Percentiles rank a stretch among this genome's conserved stretches.
These are phyloP conservation scores for Macrophya alboannulata DNA, from an alignment of 2,888 invertebrate genomes.

Conservation along the genomic window DNA sequence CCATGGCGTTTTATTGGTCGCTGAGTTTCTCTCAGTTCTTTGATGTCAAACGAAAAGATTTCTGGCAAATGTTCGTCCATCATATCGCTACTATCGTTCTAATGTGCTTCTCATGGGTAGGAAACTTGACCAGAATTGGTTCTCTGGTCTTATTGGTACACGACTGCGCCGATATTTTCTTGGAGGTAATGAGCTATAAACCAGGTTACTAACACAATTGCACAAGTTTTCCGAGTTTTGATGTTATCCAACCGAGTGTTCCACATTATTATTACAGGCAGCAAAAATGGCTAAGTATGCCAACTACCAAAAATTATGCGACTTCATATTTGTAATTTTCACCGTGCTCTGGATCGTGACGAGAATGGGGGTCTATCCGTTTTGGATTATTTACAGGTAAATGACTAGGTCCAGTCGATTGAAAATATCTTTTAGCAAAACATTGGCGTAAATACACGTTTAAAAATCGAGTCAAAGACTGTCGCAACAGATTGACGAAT, in stretches of 20 bases:
- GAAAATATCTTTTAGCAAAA: not conserved
- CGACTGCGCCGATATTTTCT: constrained; percentile 94
- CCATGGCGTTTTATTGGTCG: constrained; percentile 97
- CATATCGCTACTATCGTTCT: constrained; percentile 96
- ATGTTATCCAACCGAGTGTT: not conserved
- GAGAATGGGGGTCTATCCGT: constrained; percentile 93
- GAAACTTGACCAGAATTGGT: constrained; percentile 96
- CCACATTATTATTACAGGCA: constrained; percentile 83
- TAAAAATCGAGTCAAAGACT: not conserved
- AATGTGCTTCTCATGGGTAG: constrained; percentile 96
- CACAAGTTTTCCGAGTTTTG: not conserved
- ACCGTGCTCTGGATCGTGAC: constrained; percentile 96
- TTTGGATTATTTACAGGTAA: constrained; percentile 92
- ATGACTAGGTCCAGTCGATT: constrained; percentile 62
- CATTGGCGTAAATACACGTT: not conserved
- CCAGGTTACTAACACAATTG: not conserved
- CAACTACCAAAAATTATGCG: constrained; percentile 93
- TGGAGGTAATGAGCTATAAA: constrained; percentile 85
- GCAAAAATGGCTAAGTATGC: constrained; percentile 98
- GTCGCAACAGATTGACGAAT: not conserved
- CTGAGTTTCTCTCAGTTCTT: constrained; percentile 95
- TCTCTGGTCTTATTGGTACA: constrained; percentile 93
- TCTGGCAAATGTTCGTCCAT: constrained; percentile 99
- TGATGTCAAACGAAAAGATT: constrained; percentile 96
- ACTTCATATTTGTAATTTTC: constrained; percentile 93